phyloP scores from a whole-genome alignment of 2,113 vertebrate species.

The Thunnus thynnus region DNA sequence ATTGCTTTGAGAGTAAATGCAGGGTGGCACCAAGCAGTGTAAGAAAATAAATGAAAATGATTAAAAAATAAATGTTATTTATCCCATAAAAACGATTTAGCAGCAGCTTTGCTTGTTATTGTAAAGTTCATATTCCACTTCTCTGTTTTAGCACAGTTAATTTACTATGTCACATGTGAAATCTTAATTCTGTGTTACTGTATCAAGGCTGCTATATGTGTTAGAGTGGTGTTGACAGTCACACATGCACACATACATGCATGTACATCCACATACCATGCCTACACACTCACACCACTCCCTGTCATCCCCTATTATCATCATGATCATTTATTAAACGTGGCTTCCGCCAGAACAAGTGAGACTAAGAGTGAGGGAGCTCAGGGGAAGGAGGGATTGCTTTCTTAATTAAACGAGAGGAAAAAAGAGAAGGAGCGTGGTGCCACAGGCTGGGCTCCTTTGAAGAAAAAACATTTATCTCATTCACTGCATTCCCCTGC shows the following conservation, averaged over 20 bases:
- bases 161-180: constrained; percentile 33
- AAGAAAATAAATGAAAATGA: neutral
- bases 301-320: constrained; percentile 71
- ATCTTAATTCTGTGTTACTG: constrained; percentile 41
- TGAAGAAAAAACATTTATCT: constrained; percentile 81
- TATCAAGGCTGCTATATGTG: constrained; percentile 17
- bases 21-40: neutral
- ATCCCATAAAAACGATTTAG: neutral
- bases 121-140: constrained; percentile 18
- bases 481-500: constrained; percentile 71
- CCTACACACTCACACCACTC: constrained; percentile 42
- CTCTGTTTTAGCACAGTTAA: constrained; percentile 18
- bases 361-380: constrained; percentile 63
- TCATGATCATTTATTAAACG: constrained; percentile 82
- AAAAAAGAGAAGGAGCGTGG: constrained; percentile 58
- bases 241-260: constrained; percentile 27
- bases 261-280: constrained; percentile 31
- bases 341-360: constrained; percentile 68
- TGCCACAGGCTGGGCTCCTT: constrained; percentile 75
- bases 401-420: constrained; percentile 83
- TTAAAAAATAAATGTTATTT: neutral
- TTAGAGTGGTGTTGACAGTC: constrained; percentile 50
- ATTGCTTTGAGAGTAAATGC: neutral
- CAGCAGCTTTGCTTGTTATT: neutral
- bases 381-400: constrained; percentile 78